Evolutionary conservation across 2,888 invertebrate species (phyloP), one percentile per base, ranked within the genome.

Genomic region (Augochlorella aurata): DNA sequence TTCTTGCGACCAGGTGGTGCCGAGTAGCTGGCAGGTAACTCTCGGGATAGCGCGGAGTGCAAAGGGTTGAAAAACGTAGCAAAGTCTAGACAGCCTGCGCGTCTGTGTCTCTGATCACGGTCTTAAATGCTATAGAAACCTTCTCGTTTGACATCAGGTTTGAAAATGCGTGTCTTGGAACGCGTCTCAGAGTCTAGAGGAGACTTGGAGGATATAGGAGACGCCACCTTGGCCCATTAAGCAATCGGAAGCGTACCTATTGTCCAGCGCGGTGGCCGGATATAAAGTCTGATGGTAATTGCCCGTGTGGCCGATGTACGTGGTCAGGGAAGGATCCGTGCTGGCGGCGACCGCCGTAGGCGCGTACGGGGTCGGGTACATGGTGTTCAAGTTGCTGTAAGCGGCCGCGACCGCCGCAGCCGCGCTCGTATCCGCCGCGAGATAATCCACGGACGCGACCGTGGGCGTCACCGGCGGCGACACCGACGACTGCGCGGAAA

Each of bases 281-380:
- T 96, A 96, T 14, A 96, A 92, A 1, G 94, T 94, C 89, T 96
- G 95, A 89, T 96, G 96, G 92, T 95, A 95, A 91, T 95, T 95
- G 29, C 96, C 95, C 68, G 97, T 96, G 91, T 97, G 97, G 77
- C 96, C 96, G 93, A 97, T 95, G 92, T 96, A 96, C 45, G 95
- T 94, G 7, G 95, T 94, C 72, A 95, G 92, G 79, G 95, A 95
- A n/a, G 95, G 96, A 68, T 96, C 96, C 9, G 96, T 95, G 12
- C 94, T 93, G 0, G 97, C 95, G 0, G 97, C 96, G 9, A 97
- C 96, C 0, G 97, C 96, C 3, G 97, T 95, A 76, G 95, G 95
- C 16, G 97, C 96, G 90, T 97, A 97, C 2, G 97, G 96, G 7
- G 97, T 96, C 7, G 97, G 95, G 89, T 97, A 97, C 93, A 97